Evolutionary conservation across 2,797 vertebrate genomes (phyloP), one percentile per base, ranked within the genome.

Genomic region (Pterois miles): DNA sequence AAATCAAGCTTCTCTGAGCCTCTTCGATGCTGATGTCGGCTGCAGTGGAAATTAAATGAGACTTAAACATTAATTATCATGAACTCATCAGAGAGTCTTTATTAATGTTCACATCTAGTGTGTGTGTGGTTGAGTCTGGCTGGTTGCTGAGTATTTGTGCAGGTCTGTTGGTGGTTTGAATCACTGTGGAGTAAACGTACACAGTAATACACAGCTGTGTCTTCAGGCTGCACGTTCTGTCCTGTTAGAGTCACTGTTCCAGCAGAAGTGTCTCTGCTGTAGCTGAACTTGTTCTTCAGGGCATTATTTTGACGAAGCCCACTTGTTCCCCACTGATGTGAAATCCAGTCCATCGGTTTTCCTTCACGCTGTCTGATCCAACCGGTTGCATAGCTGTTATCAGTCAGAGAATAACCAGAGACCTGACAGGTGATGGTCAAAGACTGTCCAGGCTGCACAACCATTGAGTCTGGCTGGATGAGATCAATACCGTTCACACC

Each of bases 401-500:
- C 36, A 69, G 67, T 59, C 36, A 69, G 50, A 65, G 82, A 38
- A 65, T 70, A 86, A 38, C 72, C 78, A 71, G 76, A 82, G 69
- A 74, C 62, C 46, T 58, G 71, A 75, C 77, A 83, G 81, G n/a
- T 77, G 64, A 80, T 18, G 69, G 53, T 65, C 73, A 84, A n/a
- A 76, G 81, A 31, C 63, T 80, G 70, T 73, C 76, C 82, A 69
- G 75, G 80, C 74, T 80, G 78, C 43, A 85, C 65, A 40, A 43
- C 36, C 59, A 63, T 18, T 40, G 36, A 63, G 59, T 63, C 36
- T 43, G 36, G 2, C 36, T 43, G 59, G 59, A 63, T 63, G 59
- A 63, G 59, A 43, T 63, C 59, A 40, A 63, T 38, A 63, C 59
- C 18, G 59, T 43, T 63, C 36, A 63, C 60, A 63, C 60, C 60